Conservation (phyloP, 2,888 invertebrate species). For the Ophion costatus region DNA sequence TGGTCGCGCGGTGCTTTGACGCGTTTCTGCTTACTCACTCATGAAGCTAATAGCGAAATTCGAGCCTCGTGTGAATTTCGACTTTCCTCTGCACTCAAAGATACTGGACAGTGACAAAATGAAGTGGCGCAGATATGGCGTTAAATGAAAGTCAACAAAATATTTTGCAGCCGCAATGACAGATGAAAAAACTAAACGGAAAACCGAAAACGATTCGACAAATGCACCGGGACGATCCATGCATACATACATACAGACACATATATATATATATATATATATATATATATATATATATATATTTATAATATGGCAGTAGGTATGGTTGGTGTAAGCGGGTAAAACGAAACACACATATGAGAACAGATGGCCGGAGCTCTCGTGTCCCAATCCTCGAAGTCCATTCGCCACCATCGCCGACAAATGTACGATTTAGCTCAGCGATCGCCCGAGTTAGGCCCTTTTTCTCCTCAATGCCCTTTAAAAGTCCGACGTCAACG, state of each 20-base stretch:
- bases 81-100: neutral
- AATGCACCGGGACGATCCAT: neutral
- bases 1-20: neutral
- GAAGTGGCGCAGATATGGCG: neutral
- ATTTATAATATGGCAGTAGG: neutral
- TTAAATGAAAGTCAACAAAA: neutral
- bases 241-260: no score
- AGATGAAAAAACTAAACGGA: no score
- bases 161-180: neutral
- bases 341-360: slow-evolving; percentile 60
- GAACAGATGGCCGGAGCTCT: slow-evolving; percentile 79
- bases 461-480: neutral
- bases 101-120: neutral
- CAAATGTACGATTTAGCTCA: slow-evolving; percentile 31
- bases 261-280: no score
- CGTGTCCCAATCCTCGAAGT: slow-evolving; percentile 73
- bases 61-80: slow-evolving; percentile 11
- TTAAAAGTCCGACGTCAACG: neutral
- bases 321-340: slow-evolving; percentile 24
- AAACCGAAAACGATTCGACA: no score
- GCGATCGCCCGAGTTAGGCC: neutral
- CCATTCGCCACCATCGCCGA: slow-evolving; percentile 63
- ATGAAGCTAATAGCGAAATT: slow-evolving; percentile 11
- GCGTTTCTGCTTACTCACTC: neutral
- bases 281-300: no score